A percentile compares a stretch with the other conserved stretches of the same genome.
Conservation (phyloP, 2,113 vertebrate species). For the Ciconia maguari region DNA sequence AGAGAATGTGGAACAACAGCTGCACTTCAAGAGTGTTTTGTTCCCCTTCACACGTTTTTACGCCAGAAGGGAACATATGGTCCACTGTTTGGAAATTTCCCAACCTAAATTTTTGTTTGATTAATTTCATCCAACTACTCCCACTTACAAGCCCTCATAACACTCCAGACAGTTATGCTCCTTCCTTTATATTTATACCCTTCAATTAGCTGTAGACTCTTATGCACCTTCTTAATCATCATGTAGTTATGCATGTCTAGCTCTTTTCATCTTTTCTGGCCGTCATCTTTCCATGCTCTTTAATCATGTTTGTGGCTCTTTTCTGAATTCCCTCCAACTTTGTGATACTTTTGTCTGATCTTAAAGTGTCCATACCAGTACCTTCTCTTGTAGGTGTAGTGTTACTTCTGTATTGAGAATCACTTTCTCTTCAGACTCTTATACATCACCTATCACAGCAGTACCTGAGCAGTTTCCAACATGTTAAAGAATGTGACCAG, state of each 20-base stretch:
- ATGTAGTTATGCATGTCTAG: not conserved
- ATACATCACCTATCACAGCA: not conserved
- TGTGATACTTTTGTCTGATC: not conserved
- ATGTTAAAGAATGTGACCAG: accelerated
- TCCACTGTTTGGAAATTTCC: constrained; percentile 55
- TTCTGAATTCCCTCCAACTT: not conserved
- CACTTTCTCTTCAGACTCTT: not conserved
- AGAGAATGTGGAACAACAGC: constrained; percentile 63
- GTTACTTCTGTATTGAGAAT: not conserved
- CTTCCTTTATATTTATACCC: constrained; percentile 33
- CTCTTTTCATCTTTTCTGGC: constrained; percentile 31
- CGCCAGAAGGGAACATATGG: constrained; percentile 65
- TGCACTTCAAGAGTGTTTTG: constrained; percentile 65
- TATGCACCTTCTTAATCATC: constrained; percentile 5
- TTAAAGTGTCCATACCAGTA: not conserved
- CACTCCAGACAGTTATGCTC: constrained; percentile 5
- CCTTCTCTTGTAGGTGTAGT: not conserved
- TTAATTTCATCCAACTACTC: constrained; percentile 65
- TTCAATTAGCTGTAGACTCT: constrained; percentile 14
- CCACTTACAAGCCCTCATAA: constrained; percentile 50
- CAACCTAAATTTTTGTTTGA: constrained; percentile 64
- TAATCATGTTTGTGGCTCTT: not conserved
- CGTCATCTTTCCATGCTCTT: not conserved
- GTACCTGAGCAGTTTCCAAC: not conserved
- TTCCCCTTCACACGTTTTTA: constrained; percentile 60